Conservation (phyloP, 2,113 vertebrate genomes). For the Oplegnathus fasciatus region DNA sequence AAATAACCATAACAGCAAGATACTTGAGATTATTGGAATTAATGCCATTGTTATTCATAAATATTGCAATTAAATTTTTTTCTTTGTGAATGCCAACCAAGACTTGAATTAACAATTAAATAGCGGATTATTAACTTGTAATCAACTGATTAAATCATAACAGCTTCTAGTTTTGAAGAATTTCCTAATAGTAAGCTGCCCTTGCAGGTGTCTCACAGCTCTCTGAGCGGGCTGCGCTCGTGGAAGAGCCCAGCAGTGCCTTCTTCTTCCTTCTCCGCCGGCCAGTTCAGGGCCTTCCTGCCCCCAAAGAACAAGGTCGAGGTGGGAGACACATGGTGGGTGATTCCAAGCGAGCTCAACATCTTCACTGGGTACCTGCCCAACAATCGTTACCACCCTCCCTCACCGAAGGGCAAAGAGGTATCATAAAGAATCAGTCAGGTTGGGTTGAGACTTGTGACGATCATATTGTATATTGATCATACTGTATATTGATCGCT, state of each 20-base stretch:
- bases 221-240: conserved; percentile 91
- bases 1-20: background rate
- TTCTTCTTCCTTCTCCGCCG: conserved; percentile 83
- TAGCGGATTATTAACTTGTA: background rate
- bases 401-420: conserved; percentile 93
- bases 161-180: background rate
- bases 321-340: conserved; percentile 94
- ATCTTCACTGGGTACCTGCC: conserved; percentile 96
- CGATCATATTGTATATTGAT: background rate
- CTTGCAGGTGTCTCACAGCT: conserved; percentile 90
- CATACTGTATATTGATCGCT: background rate
- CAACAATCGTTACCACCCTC: conserved; percentile 96
- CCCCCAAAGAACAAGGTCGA: conserved; percentile 89
- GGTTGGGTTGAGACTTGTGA: background rate
- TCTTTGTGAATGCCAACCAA: background rate
- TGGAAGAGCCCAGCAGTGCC: conserved; percentile 89
- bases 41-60: background rate
- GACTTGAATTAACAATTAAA: background rate
- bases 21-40: background rate
- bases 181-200: background rate
- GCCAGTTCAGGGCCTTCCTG: conserved; percentile 92
- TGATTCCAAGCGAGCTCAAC: conserved; percentile 94
- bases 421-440: conserved; percentile 71
- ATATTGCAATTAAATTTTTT: background rate
- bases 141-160: background rate